A percentile compares a stretch with the other conserved stretches of the same genome.
These are phyloP conservation scores for Seira musarum DNA, from an alignment of 2,888 invertebrate genomes.

Conservation along the genomic window DNA sequence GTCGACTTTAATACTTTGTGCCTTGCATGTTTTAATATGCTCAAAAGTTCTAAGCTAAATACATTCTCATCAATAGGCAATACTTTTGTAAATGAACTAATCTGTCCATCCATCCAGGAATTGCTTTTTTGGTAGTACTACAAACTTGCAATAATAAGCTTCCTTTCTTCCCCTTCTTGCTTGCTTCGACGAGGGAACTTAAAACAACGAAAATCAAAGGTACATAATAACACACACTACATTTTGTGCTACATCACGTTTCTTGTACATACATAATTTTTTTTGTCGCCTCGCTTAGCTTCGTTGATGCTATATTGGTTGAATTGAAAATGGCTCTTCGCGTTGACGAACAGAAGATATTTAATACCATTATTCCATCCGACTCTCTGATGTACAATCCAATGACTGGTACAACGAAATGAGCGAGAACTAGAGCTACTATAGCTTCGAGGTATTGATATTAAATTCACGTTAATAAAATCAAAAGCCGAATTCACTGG, in stretches of 20 bases:
- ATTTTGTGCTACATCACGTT: background rate
- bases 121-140: slow-evolving; percentile 25
- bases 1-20: background rate
- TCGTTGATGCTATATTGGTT: background rate
- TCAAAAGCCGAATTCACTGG: too few relatives aligned
- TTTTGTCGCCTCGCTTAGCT: background rate
- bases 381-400: background rate
- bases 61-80: slow-evolving; percentile 31
- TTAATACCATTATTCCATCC: background rate
- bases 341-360: background rate
- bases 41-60: background rate
- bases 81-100: slow-evolving; percentile 26
- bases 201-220: background rate
- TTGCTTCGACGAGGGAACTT: background rate
- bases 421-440: background rate
- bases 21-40: too few relatives aligned
- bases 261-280: background rate
- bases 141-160: slow-evolving; percentile 11
- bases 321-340: background rate
- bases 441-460: too few relatives aligned
- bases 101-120: slow-evolving; percentile 36
- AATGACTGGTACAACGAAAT: background rate
- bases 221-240: too few relatives aligned
- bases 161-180: slow-evolving; percentile 12
- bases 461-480: too few relatives aligned